Conservation (phyloP, 2,113 vertebrate genomes). For the Siniperca chuatsi region DNA sequence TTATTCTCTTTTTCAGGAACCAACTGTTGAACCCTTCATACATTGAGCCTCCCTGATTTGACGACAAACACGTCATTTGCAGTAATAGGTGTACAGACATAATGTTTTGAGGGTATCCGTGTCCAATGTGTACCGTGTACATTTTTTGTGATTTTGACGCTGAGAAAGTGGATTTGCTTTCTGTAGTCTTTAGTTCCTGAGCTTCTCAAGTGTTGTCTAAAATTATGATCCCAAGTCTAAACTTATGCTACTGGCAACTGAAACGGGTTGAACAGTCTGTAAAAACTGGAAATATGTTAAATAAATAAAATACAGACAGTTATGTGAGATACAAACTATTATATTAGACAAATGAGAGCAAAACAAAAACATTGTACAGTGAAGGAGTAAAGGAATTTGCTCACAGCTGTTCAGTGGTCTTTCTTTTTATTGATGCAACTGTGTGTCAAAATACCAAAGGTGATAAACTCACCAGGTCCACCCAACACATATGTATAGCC, state of each 20-base stretch:
- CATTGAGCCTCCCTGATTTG: not conserved
- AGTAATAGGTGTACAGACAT: not conserved
- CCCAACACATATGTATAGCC: not conserved
- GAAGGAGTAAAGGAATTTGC: not conserved
- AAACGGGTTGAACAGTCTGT: not conserved
- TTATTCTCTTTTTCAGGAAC: conserved; percentile 12
- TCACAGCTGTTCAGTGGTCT: not conserved
- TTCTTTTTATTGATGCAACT: not conserved
- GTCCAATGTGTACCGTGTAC: too few species aligned
- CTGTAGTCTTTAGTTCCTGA: not conserved
- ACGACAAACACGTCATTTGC: too few species aligned
- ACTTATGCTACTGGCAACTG: not conserved
- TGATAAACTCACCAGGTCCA: not conserved
- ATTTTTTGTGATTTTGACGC: not conserved
- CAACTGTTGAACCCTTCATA: not conserved
- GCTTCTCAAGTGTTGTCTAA: not conserved
- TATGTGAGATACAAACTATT: not conserved
- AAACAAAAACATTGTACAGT: not conserved
- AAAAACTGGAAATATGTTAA: not conserved
- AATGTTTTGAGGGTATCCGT: not conserved
- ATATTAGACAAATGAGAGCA: not conserved
- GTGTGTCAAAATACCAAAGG: not conserved
- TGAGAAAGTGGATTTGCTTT: not conserved
- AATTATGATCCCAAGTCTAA: not conserved
- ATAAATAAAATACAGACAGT: not conserved